phyloP scores from a whole-genome alignment of 2,797 vertebrate genomes.

The Semaprochilodus insignis region DNA sequence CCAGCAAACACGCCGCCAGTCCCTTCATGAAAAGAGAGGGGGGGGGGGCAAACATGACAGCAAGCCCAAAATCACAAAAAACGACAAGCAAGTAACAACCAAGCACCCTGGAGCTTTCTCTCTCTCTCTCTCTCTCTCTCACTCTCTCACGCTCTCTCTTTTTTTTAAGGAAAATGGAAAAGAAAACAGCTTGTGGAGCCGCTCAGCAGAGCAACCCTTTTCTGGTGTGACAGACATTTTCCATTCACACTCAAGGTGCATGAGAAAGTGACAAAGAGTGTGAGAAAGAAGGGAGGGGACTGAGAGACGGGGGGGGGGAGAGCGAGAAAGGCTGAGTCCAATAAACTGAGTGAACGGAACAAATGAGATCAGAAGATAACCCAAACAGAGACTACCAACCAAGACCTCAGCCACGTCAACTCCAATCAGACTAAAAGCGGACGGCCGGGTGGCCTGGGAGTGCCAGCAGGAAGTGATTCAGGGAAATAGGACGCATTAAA shows the following conservation, averaged over 20 bases:
- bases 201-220: conserved; percentile 44
- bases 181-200: conserved; percentile 42
- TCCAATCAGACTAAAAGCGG: conserved; percentile 13
- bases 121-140: background rate
- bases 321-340: background rate
- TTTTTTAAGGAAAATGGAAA: conserved; percentile 1
- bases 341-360: conserved; percentile 71
- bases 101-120: conserved; percentile 2
- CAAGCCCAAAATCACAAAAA: conserved; percentile 3
- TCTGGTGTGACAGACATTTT: conserved; percentile 57
- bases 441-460: background rate
- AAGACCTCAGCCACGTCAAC: conserved; percentile 16
- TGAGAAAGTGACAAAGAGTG: conserved; percentile 39
- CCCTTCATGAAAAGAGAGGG: conserved; percentile 3
- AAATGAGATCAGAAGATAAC: conserved; percentile 74
- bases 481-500: background rate
- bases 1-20: conserved; percentile 41
- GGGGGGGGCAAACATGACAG: conserved; percentile 40
- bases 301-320: background rate
- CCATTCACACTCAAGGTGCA: conserved; percentile 57
- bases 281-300: background rate
- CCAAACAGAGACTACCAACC: conserved; percentile 47
- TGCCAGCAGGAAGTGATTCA: background rate
- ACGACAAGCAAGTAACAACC: background rate
- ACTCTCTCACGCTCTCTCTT: background rate